Conservation (phyloP, 1,140 invertebrate species). For the Dinoponera quadriceps region DNA sequence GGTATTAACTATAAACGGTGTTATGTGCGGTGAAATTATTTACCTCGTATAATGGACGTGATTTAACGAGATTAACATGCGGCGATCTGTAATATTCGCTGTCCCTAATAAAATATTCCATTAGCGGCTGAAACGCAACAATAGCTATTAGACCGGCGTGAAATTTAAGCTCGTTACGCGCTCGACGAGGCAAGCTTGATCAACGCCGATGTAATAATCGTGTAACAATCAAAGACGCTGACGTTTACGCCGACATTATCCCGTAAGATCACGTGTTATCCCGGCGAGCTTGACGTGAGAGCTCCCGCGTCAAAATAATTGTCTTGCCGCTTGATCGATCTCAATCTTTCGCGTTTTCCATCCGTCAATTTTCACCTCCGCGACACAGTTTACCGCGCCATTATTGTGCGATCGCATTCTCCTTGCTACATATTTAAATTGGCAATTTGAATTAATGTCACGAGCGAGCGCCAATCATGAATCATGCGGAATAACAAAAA, state of each 20-base stretch:
- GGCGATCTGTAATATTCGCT: constrained; percentile 58
- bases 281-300: too few relatives aligned
- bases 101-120: constrained; percentile 55
- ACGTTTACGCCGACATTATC: background rate
- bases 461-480: background rate
- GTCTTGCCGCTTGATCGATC: background rate
- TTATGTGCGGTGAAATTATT: constrained; percentile 47
- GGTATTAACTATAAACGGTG: constrained; percentile 27
- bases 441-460: background rate
- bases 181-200: constrained; percentile 30
- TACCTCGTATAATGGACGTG: constrained; percentile 38
- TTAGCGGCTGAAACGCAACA: constrained; percentile 47
- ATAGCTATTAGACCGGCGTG: constrained; percentile 50
- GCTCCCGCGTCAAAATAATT: background rate
- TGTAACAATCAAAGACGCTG: constrained; percentile 13
- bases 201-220: constrained; percentile 36
- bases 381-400: too few relatives aligned
- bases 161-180: constrained; percentile 50
- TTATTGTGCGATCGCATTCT: background rate
- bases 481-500: background rate
- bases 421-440: background rate
- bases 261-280: background rate
- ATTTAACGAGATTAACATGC: constrained; percentile 58
- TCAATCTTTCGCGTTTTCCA: background rate
- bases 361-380: background rate